Evolutionary conservation across 2,113 vertebrate species (phyloP), one percentile per base, ranked within the genome.

Genomic region (Microtus pennsylvanicus): DNA sequence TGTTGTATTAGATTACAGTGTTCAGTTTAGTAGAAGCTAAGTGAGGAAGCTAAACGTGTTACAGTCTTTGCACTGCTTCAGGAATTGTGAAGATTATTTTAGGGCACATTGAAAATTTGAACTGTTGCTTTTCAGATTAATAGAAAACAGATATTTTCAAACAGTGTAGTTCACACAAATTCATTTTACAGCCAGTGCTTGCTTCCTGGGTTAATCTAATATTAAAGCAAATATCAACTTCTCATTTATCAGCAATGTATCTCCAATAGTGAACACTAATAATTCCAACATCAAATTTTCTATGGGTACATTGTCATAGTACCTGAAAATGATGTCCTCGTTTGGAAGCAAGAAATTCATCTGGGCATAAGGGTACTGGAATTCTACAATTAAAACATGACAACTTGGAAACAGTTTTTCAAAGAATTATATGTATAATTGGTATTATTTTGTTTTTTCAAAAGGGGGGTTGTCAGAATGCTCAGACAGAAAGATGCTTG

Each of bases 1-100:
- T 96, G 95, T 96, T 94, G 78, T 95, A 98, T 96, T 97, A 98
- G 86, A 97, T 98, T 98, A 94, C 7, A 96, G 75, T 94, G 95
- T 96, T 98, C 80, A 95, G 70, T 97, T 98, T 98, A 80, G 87
- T 89, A 87, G 92, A 28, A 89, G 93, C 89, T 94, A 97, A 92
- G 47, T 97, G 93, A 94, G 89, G n/a, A 87, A 89, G 78, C 96
- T 96, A 89, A 97, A 87, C 89, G 94, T 89, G 16, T 78, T 96
- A 78, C 2, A 70, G 50, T 92, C 87, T 86, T 80, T 67, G 50
- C 11, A 85, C 55, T 89, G 13, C 87, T 95, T 94, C 75, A 65
- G 24, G 95, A 94, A 86, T 91, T 91, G 69, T 76, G 55, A 95
- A 89, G 86, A 92, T 94, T 81, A 83, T 72, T 95, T 95, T 91